Percentiles rank a stretch among this genome's conserved stretches.
Evolutionary conservation across 2,113 vertebrate species (phyloP).

Genomic region (Empidonax alnorum): DNA sequence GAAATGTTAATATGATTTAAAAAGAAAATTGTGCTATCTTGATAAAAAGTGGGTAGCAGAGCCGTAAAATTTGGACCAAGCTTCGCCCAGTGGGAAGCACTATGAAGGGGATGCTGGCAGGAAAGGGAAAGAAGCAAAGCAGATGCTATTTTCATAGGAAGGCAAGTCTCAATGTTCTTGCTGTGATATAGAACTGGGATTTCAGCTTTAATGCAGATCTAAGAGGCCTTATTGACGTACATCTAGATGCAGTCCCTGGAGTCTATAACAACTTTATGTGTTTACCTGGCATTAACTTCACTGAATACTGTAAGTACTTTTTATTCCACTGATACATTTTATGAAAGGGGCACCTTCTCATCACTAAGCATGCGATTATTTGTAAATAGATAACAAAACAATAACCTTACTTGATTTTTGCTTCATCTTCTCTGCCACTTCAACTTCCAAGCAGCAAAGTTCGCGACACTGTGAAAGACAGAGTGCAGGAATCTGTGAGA

Average conservation of each 20-base stretch:
- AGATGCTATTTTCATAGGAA: background rate
- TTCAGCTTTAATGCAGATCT: background rate
- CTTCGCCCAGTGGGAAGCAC: background rate
- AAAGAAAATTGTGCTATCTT: background rate
- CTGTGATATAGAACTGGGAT: background rate
- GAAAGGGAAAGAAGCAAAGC: background rate
- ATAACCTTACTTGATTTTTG: slow-evolving; percentile 66
- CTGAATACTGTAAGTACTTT: background rate
- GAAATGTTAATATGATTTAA: background rate
- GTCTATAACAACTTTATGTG: background rate
- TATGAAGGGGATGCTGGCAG: background rate
- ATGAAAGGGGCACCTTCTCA: background rate
- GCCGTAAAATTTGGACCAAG: background rate
- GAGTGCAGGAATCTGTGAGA: background rate
- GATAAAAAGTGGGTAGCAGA: background rate
- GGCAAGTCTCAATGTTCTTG: background rate
- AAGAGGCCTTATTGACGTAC: background rate
- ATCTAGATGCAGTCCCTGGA: background rate
- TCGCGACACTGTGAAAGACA: slow-evolving; percentile 74
- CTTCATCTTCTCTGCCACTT: slow-evolving; percentile 54
- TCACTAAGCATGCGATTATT: background rate
- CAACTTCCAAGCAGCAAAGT: slow-evolving; percentile 76
- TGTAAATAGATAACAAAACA: background rate
- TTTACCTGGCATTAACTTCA: background rate
- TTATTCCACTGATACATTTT: background rate